A percentile compares a stretch with the other conserved stretches of the same genome.
Evolutionary conservation across 2,797 vertebrate species (phyloP).

Genomic region (Cirrhinus mrigala): DNA sequence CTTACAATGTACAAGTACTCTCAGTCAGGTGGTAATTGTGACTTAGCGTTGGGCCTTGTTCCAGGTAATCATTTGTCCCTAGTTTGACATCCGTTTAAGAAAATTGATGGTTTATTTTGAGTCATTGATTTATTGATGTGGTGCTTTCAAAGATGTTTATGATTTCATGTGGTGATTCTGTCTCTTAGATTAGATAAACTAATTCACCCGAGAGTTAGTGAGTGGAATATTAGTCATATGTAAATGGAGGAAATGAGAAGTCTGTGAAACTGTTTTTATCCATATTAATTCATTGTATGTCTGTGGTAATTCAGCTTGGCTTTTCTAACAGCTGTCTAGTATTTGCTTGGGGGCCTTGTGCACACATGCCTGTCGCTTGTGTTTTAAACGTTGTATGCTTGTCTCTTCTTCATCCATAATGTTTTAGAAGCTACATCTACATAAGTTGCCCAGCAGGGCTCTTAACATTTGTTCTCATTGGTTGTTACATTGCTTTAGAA

Average conservation of each 20-base stretch:
- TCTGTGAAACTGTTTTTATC: constrained; percentile 28
- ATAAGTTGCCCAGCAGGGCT: neutral
- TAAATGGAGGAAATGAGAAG: constrained; percentile 27
- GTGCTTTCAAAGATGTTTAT: constrained; percentile 18
- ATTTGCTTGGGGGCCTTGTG: constrained; percentile 40
- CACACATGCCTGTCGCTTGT: constrained; percentile 4
- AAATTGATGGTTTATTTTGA: constrained; percentile 47
- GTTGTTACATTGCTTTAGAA: neutral
- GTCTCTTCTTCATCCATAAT: constrained; percentile 21
- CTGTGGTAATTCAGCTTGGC: constrained; percentile 24
- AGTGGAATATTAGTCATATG: constrained; percentile 39
- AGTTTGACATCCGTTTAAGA: constrained; percentile 44
- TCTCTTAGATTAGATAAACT: constrained; percentile 45
- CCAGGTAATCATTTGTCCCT: constrained; percentile 46
- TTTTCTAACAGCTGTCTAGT: constrained; percentile 43
- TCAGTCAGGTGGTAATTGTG: constrained; percentile 43
- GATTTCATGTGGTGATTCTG: constrained; percentile 31
- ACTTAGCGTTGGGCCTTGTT: constrained; percentile 26
- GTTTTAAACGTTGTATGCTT: constrained; percentile 18
- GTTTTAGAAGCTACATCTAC: constrained; percentile 1
- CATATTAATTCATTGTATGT: constrained; percentile 39
- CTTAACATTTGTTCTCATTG: constrained; percentile 9
- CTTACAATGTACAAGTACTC: constrained; percentile 50
- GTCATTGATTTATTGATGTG: constrained; percentile 55
- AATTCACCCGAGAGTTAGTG: constrained; percentile 12